These are phyloP conservation scores for Mandrillus leucophaeus DNA, from an alignment of 2,113 vertebrate genomes.

Conservation along the genomic window DNA sequence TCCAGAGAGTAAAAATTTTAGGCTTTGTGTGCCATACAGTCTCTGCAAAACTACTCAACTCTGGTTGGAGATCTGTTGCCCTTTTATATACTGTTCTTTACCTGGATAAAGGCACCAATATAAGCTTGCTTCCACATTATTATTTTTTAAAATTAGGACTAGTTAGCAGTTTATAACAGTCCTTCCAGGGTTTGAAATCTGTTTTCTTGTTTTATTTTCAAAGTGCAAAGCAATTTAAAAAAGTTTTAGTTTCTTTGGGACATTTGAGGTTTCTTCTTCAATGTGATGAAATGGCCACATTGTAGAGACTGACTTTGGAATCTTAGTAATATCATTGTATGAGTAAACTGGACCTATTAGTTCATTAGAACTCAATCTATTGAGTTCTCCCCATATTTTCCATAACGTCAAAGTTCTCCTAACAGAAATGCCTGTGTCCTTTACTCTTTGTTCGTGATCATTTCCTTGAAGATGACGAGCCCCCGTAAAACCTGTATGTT, in stretches of 20 bases:
- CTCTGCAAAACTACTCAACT: neutral
- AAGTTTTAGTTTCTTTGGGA: neutral
- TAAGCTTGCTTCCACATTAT: neutral
- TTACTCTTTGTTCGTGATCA: neutral
- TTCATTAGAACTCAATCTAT: neutral
- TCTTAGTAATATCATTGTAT: neutral
- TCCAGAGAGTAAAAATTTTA: neutral
- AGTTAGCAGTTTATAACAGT: neutral
- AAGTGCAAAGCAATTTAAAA: constrained; percentile 10
- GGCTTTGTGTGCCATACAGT: neutral
- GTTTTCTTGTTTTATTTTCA: constrained; percentile 19
- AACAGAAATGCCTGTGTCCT: neutral
- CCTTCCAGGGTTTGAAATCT: neutral
- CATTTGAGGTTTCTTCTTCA: neutral
- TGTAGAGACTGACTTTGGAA: neutral
- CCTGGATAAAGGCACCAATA: neutral
- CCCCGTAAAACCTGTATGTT: neutral
- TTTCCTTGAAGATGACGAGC: neutral
- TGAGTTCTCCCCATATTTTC: neutral
- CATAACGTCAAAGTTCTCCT: neutral
- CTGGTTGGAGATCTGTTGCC: neutral
- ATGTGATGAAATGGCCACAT: neutral
- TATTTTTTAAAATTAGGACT: neutral
- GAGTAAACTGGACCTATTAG: neutral
- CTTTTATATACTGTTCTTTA: neutral